These are phyloP conservation scores for Pristionchus fissidentatus DNA, from an alignment of 2,888 invertebrate species.

Conservation along the genomic window DNA sequence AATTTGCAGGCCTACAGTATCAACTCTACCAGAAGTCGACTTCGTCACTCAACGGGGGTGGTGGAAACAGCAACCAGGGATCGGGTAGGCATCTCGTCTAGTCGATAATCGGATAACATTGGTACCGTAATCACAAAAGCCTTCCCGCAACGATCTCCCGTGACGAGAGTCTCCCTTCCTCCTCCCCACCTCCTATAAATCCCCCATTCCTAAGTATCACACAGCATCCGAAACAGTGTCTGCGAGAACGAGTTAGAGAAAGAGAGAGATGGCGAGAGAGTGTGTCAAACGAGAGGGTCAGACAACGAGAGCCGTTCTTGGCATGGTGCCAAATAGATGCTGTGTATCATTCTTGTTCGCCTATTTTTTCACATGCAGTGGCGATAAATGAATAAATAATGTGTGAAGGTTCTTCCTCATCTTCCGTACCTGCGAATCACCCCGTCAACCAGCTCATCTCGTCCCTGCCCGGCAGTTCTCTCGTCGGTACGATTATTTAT, in stretches of 20 bases:
- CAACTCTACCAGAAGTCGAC: slow-evolving; percentile 70
- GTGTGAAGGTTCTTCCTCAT: slow-evolving; percentile 3
- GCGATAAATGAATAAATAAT: not conserved
- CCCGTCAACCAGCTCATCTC: slow-evolving; percentile 56
- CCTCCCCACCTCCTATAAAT: not conserved
- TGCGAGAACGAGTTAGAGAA: too few relatives aligned
- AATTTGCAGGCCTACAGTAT: slow-evolving; percentile 68
- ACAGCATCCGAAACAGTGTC: too few relatives aligned
- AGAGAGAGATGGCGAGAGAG: too few relatives aligned
- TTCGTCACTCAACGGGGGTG: not conserved
- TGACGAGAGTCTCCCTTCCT: not conserved
- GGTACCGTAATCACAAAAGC: not conserved
- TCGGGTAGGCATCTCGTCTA: too few relatives aligned
- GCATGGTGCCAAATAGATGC: too few relatives aligned
- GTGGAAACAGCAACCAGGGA: slow-evolving; percentile 11
- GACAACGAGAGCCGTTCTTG: too few relatives aligned
- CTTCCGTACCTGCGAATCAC: slow-evolving; percentile 15
- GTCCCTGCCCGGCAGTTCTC: slow-evolving; percentile 61
- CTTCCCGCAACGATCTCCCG: too few relatives aligned
- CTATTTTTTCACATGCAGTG: not conserved
- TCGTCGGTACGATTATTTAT: slow-evolving; percentile 55
- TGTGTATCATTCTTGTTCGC: not conserved
- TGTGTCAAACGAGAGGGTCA: too few relatives aligned
- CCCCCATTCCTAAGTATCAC: not conserved
- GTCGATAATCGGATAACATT: not conserved